Percentiles rank a stretch among this genome's conserved stretches.
phyloP scores from a whole-genome alignment of 2,797 vertebrate species.

The Sebastes diaconus region DNA sequence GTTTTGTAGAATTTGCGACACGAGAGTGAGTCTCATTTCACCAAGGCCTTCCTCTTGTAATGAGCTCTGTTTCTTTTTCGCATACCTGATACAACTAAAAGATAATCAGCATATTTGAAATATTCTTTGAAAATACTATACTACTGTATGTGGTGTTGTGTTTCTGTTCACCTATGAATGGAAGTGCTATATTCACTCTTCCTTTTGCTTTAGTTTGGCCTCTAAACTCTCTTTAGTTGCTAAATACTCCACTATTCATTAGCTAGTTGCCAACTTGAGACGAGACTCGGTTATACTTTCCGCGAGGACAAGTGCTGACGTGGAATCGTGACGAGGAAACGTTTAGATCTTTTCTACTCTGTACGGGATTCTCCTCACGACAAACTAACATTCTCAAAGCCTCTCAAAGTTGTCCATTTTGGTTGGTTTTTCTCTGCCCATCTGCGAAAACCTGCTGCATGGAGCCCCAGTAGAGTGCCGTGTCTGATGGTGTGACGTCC shows the following conservation, averaged over 20 bases:
- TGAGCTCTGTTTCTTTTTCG: background rate
- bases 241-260: background rate
- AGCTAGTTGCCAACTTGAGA: background rate
- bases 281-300: too few species aligned
- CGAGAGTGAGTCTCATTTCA: background rate
- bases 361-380: too few species aligned
- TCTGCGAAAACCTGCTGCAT: too few species aligned
- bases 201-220: too few species aligned
- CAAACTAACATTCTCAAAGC: too few species aligned
- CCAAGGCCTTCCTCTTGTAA: background rate
- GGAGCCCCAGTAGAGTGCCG: too few species aligned
- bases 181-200: background rate
- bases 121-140: background rate
- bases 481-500: too few species aligned
- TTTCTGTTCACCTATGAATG: background rate
- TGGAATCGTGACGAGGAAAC: too few species aligned
- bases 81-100: background rate
- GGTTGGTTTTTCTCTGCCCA: too few species aligned
- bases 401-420: too few species aligned
- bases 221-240: background rate
- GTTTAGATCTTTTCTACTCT: too few species aligned
- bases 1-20: conserved; percentile 12
- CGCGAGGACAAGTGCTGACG: too few species aligned
- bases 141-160: background rate
- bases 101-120: conserved; percentile 6